These are phyloP conservation scores for Vanessa tameamea DNA, from an alignment of 1,140 invertebrate genomes.

Conservation along the genomic window DNA sequence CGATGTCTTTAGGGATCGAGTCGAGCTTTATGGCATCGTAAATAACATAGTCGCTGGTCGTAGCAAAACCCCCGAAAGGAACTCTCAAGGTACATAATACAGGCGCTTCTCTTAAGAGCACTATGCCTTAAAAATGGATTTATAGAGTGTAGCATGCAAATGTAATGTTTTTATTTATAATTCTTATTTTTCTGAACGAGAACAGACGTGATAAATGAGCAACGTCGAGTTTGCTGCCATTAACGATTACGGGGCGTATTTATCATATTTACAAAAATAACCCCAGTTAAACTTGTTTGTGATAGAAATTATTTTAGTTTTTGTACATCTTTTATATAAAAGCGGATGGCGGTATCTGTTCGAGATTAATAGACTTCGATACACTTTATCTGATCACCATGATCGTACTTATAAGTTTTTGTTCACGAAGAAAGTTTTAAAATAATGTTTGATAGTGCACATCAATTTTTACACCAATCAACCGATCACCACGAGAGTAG, in stretches of 20 bases:
- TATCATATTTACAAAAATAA: background rate
- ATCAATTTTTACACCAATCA: too few relatives aligned
- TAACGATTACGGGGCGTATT: background rate
- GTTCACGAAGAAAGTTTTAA: too few relatives aligned
- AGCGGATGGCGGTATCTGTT: too few relatives aligned
- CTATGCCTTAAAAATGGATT: conserved; percentile 34
- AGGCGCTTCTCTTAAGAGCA: conserved; percentile 48
- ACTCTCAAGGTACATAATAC: conserved; percentile 46
- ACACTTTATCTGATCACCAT: too few relatives aligned
- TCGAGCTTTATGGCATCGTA: conserved; percentile 66
- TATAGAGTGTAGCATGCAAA: conserved; percentile 27
- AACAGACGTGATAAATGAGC: background rate
- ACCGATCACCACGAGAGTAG: too few relatives aligned
- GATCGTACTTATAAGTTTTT: too few relatives aligned
- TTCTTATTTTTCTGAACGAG: background rate
- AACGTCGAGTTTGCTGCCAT: background rate
- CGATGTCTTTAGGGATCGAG: conserved; percentile 72
- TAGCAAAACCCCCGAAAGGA: conserved; percentile 60
- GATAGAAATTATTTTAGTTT: background rate
- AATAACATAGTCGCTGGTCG: conserved; percentile 57
- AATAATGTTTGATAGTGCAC: too few relatives aligned
- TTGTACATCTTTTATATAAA: too few relatives aligned
- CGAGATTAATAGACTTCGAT: too few relatives aligned
- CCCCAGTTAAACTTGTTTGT: background rate
- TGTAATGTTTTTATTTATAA: conserved; percentile 1